phyloP scores from a whole-genome alignment of 2,888 invertebrate species.

The Pegoplata infirma region DNA sequence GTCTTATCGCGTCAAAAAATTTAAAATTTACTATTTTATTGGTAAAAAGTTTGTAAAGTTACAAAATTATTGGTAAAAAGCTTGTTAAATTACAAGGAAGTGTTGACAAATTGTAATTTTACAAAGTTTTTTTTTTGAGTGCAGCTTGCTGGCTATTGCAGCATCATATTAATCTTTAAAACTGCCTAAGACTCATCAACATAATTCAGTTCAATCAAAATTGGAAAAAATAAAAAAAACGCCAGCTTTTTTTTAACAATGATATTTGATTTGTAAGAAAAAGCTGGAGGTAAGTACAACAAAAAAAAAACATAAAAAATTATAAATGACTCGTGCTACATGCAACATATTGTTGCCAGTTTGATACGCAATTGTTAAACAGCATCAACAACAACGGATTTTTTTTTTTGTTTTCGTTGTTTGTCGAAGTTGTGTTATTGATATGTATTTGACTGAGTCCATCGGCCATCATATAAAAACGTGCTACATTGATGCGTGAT shows the following conservation, averaged over 20 bases:
- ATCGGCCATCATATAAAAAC: conserved; percentile 74
- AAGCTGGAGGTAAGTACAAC: neutral
- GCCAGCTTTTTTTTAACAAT: too few species aligned
- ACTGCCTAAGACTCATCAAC: conserved; percentile 54
- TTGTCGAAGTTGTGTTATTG: conserved; percentile 34
- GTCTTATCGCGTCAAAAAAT: too few species aligned
- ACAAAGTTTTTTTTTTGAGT: neutral
- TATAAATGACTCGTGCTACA: conserved; percentile 62
- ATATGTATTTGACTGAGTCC: conserved; percentile 64
- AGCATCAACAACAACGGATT: neutral
- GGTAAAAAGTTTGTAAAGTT: too few species aligned
- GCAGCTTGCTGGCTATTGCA: conserved; percentile 1
- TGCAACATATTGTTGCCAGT: conserved; percentile 38
- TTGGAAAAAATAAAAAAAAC: neutral
- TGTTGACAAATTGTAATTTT: too few species aligned
- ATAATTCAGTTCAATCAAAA: conserved; percentile 59
- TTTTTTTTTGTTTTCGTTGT: conserved; percentile 1
- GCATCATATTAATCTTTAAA: conserved; percentile 34
- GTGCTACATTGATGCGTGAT: conserved; percentile 78
- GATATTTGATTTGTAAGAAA: conserved; percentile 3
- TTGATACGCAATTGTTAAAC: conserved; percentile 59
- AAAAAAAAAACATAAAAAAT: conserved; percentile 14
- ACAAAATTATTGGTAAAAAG: too few species aligned
- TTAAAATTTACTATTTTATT: too few species aligned
- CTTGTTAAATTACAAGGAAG: too few species aligned